Base-by-base conservation (phyloP, 2,888 invertebrate species). In the Glyphotaelius pellucidus region DNA sequence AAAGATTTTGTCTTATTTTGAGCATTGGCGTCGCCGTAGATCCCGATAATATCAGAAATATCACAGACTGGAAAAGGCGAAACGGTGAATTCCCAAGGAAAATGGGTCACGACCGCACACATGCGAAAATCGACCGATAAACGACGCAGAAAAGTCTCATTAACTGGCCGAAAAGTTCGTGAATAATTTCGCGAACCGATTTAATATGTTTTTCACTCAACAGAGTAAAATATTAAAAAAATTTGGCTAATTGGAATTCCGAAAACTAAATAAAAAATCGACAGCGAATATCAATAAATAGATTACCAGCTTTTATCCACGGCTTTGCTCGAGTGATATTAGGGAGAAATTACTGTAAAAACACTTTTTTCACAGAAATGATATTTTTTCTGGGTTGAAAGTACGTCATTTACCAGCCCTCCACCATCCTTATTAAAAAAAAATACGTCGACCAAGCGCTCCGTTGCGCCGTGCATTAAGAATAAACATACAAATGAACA, bases 101-200 rank as follows among this genome's bases (percentile, higher is more conserved):
- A 42, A 86, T 86, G 47, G 86, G 86, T 86, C 47, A 47, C 42
- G 2, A n/a, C 35, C 35, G 30, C 14, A 42, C 86, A 85, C 86
- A 47, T 86, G 47, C n/a, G 11, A n/a, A 86, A 86, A 86, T 47
- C 47, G 35, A 86, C 86, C 47, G 30, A 85, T 85, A 30, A 86
- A 86, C 42, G 52, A 67, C 5, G 30, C 5, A 25, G 47, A 85
- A 85, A 85, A 85, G 35, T n/a, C 86, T 31, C 42, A 30, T 47
- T 42, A 86, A 15, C 35, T 14, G 30, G 38, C 1, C 25, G 35
- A 35, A 38, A 83, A 83, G 9, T 83, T 12, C 25, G 35, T 83
- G 83, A 83, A 83, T 19, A 83, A 83, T 83, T 31, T 83, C 25
- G 25, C 9, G 67, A 67, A 7, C 67, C 25, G 67, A 4, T 25